Conservation (phyloP, 2,888 invertebrate species). For the Phortica magna region DNA sequence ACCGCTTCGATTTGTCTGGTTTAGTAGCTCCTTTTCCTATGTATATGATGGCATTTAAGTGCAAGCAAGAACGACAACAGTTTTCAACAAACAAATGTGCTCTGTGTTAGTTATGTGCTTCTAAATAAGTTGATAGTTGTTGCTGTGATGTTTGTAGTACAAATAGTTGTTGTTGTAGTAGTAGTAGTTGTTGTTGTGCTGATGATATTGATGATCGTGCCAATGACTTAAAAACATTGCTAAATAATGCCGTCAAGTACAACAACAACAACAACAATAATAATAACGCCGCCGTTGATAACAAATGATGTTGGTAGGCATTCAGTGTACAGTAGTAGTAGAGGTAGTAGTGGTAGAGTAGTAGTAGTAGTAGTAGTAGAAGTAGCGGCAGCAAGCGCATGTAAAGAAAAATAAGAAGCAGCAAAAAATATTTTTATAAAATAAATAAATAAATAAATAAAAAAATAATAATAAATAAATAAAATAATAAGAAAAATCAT, state of each 20-base stretch:
- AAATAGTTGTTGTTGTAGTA: neutral
- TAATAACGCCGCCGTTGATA: no score
- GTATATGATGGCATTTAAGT: neutral
- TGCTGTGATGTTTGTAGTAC: neutral
- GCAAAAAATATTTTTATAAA: slow-evolving; percentile 17
- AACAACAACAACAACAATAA: slow-evolving; percentile 12
- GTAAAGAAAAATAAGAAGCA: slow-evolving; percentile 27
- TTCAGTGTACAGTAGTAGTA: neutral
- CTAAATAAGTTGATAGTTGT: neutral
- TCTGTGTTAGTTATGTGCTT: neutral
- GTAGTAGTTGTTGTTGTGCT: neutral
- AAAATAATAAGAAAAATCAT: neutral
- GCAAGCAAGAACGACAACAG: slow-evolving; percentile 38
- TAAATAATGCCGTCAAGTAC: neutral
- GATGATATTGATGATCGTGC: neutral
- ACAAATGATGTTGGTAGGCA: no score
- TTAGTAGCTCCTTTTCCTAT: neutral
- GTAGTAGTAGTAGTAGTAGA: neutral
- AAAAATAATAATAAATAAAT: slow-evolving; percentile 10
- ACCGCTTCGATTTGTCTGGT: slow-evolving; percentile 30
- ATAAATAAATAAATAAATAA: neutral
- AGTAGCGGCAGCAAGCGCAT: slow-evolving; percentile 12
- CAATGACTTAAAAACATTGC: slow-evolving; percentile 17
- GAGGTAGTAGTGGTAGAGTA: neutral
- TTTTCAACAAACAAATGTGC: slow-evolving; percentile 28